These are phyloP conservation scores for Gastrophryne carolinensis DNA, from an alignment of 2,797 vertebrate species.

Conservation along the genomic window DNA sequence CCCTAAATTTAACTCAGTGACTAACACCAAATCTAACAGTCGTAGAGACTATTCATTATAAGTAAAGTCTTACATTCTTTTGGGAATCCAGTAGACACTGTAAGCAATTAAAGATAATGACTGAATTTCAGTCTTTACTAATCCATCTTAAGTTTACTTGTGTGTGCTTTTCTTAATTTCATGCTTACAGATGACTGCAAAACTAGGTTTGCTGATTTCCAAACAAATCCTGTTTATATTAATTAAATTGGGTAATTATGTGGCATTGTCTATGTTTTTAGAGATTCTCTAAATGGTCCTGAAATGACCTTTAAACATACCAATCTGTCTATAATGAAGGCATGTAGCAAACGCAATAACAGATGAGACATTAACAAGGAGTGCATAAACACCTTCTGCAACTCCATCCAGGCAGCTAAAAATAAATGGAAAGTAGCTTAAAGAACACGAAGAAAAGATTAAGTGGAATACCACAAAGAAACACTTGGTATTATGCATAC, in stretches of 20 bases:
- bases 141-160: not conserved
- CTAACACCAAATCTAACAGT: too few relatives aligned
- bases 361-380: conserved; percentile 34
- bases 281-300: too few relatives aligned
- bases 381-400: conserved; percentile 41
- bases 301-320: conserved; percentile 23
- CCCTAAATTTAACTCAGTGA: too few relatives aligned
- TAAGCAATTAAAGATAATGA: too few relatives aligned
- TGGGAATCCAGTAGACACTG: too few relatives aligned
- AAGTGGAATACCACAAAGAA: conserved; percentile 49
- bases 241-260: not conserved
- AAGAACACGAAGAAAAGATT: conserved; percentile 47
- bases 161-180: not conserved
- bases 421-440: conserved; percentile 46
- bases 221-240: not conserved
- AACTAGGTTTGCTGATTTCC: not conserved
- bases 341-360: conserved; percentile 31
- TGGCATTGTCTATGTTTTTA: not conserved
- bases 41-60: too few relatives aligned
- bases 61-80: too few relatives aligned
- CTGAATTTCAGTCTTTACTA: not conserved
- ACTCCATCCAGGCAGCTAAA: conserved; percentile 40
- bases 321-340: conserved; percentile 24
- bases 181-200: not conserved
- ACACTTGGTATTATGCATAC: conserved; percentile 38